A percentile compares a stretch with the other conserved stretches of the same genome.
These are phyloP conservation scores for Lepilemur ruficaudatus DNA, from an alignment of 2,797 vertebrate genomes.

Conservation along the genomic window DNA sequence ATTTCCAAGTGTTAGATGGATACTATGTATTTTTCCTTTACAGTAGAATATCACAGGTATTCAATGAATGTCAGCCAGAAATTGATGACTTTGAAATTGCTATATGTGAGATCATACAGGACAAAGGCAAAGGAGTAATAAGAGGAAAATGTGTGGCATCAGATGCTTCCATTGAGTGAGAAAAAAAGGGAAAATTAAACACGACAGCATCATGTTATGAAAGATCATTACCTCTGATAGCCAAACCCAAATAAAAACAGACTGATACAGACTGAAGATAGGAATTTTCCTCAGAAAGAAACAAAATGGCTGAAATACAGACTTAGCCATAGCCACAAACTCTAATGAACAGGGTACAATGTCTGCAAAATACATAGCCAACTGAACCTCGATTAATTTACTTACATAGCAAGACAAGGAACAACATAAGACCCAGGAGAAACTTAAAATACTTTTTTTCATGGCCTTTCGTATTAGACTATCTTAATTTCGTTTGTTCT, in stretches of 20 bases:
- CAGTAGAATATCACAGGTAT: background rate
- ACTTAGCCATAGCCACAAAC: background rate
- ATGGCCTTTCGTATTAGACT: background rate
- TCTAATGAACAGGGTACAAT: background rate
- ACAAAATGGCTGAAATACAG: background rate
- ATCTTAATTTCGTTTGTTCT: slow-evolving; percentile 12
- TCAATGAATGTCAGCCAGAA: background rate
- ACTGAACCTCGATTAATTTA: background rate
- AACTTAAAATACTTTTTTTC: background rate
- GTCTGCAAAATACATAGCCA: background rate
- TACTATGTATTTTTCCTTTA: background rate
- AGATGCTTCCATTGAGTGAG: background rate
- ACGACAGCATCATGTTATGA: background rate
- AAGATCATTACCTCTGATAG: background rate
- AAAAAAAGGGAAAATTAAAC: background rate
- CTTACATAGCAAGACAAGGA: background rate
- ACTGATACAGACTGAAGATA: background rate
- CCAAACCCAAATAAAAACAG: background rate
- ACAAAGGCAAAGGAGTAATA: background rate
- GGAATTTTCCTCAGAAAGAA: background rate
- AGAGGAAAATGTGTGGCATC: background rate
- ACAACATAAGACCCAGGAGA: background rate
- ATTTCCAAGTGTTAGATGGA: background rate
- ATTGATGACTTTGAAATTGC: background rate
- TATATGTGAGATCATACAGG: background rate